A percentile compares a stretch with the other conserved stretches of the same genome.
phyloP scores from a whole-genome alignment of 2,888 invertebrate genomes.

The Lapara coniferarum region DNA sequence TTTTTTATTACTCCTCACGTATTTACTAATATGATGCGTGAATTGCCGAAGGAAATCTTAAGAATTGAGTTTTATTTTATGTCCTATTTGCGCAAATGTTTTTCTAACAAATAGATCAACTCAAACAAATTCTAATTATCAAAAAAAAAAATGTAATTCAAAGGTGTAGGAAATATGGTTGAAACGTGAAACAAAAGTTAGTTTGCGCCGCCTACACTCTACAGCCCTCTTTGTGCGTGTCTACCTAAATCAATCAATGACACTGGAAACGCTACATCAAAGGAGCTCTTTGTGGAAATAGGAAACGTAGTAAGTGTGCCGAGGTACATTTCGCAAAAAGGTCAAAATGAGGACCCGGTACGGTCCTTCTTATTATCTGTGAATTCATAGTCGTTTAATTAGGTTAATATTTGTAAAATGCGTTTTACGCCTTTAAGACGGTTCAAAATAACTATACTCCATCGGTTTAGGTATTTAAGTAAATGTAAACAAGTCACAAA shows the following conservation, averaged over 20 bases:
- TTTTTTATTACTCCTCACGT: no score
- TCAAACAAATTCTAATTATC: background rate
- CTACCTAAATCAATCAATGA: slow-evolving; percentile 29
- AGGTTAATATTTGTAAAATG: background rate
- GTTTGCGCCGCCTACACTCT: slow-evolving; percentile 8
- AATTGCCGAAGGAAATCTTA: no score
- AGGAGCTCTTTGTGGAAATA: slow-evolving; percentile 25
- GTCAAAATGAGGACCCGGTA: background rate
- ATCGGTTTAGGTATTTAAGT: no score
- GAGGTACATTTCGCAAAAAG: slow-evolving; percentile 2
- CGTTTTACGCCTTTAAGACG: background rate
- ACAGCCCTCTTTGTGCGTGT: slow-evolving; percentile 20
- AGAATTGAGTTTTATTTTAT: no score
- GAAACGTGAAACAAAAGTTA: slow-evolving; percentile 18
- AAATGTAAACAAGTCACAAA: no score
- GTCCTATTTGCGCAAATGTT: no score
- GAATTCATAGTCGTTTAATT: background rate
- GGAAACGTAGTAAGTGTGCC: background rate
- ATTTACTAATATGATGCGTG: no score
- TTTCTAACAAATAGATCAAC: no score
- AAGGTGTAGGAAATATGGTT: slow-evolving; percentile 7
- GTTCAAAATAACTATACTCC: no score
- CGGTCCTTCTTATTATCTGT: background rate
- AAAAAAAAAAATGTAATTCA: background rate
- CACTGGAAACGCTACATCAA: slow-evolving; percentile 26